These are phyloP conservation scores for Ochlodes sylvanus DNA, from an alignment of 2,888 invertebrate species.

Conservation along the genomic window DNA sequence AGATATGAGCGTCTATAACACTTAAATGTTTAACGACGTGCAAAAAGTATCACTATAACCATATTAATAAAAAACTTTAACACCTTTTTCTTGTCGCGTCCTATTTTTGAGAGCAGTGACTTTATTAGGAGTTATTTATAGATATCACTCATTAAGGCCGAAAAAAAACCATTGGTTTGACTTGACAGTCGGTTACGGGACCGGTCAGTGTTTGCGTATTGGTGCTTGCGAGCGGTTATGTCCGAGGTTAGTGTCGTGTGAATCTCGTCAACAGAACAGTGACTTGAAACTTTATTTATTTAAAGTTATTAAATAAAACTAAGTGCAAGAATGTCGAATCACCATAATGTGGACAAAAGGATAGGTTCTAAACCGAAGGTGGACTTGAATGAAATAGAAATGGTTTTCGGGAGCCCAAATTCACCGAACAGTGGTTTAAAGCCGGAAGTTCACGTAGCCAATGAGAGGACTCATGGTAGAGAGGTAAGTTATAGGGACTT, in stretches of 20 bases:
- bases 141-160: constrained; percentile 14
- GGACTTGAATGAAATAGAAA: constrained; percentile 61
- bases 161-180: not conserved
- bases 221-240: not conserved
- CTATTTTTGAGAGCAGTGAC: not conserved
- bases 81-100: too few relatives aligned
- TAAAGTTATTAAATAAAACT: constrained; percentile 19
- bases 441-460: constrained; percentile 54
- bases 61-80: too few relatives aligned
- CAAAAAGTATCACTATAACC: too few relatives aligned
- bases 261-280: not conserved
- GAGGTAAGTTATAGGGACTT: constrained; percentile 46
- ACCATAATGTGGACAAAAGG: constrained; percentile 44
- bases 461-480: constrained; percentile 50
- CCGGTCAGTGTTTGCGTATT: constrained; percentile 2
- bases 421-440: constrained; percentile 47
- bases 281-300: constrained; percentile 22
- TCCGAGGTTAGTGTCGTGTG: not conserved
- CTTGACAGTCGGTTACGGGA: constrained; percentile 6
- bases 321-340: constrained; percentile 40
- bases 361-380: constrained; percentile 45
- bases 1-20: too few relatives aligned
- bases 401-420: constrained; percentile 64
- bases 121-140: constrained; percentile 14
- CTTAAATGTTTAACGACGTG: too few relatives aligned